Percentiles rank a stretch among this genome's conserved stretches.
Evolutionary conservation across 2,888 invertebrate genomes (phyloP).

Genomic region (Elysia crispata): DNA sequence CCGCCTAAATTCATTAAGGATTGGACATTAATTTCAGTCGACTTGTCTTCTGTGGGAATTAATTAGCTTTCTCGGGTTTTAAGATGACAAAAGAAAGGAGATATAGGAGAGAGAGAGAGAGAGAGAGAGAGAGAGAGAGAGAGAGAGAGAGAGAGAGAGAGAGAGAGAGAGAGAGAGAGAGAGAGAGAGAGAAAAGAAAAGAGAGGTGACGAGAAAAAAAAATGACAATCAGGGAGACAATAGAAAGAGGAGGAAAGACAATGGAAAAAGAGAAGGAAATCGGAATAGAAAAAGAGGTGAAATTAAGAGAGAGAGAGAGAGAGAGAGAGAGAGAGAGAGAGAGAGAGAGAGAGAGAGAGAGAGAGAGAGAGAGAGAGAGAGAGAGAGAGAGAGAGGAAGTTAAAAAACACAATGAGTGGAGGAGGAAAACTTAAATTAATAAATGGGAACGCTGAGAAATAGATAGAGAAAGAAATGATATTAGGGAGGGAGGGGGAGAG

Average conservation of each 20-base stretch:
- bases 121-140: slow-evolving; percentile 1
- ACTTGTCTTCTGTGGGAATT: too few species aligned
- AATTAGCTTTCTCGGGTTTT: too few species aligned
- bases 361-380: background rate
- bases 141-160: background rate
- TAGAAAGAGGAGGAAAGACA: too few species aligned
- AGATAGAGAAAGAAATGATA: background rate
- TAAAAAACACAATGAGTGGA: background rate
- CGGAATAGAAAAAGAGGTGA: background rate
- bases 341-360: too few species aligned
- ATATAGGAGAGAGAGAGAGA: background rate
- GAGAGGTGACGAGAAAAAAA: background rate
- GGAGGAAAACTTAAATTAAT: background rate
- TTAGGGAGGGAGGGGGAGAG: background rate
- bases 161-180: background rate
- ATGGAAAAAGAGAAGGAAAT: background rate
- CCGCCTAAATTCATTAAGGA: too few species aligned
- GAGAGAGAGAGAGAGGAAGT: background rate
- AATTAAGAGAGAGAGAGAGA: background rate
- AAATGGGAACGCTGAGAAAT: background rate
- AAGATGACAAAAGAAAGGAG: too few species aligned
- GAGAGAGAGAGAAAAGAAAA: background rate
- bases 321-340: background rate
- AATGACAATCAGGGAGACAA: too few species aligned
- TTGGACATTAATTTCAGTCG: too few species aligned